phyloP scores from a whole-genome alignment of 2,113 vertebrate species.

The Rattus rattus region DNA sequence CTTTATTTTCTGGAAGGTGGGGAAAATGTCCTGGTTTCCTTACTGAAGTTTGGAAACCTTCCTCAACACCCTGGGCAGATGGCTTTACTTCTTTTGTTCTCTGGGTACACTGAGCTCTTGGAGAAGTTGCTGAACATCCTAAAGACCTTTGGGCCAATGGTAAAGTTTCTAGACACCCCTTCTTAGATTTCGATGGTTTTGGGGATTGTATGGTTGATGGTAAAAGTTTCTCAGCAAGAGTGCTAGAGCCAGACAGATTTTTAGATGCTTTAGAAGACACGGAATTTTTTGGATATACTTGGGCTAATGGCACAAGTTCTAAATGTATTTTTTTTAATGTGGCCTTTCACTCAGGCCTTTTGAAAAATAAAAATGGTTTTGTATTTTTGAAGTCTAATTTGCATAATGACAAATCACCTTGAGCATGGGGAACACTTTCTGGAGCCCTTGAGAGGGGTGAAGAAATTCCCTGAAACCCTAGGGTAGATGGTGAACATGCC shows the following conservation, averaged over 20 bases:
- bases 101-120: neutral
- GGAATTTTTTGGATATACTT: neutral
- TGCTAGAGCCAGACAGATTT: neutral
- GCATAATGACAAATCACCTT: neutral
- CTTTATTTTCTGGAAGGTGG: neutral
- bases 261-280: neutral
- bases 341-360: neutral
- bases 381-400: neutral
- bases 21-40: neutral
- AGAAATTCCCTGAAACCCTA: too few relatives aligned
- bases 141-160: neutral
- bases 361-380: neutral
- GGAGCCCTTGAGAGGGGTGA: neutral
- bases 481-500: neutral
- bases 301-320: too few relatives aligned
- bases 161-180: neutral
- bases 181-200: neutral
- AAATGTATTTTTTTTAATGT: neutral
- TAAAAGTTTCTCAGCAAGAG: neutral
- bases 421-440: neutral
- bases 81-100: neutral
- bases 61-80: neutral
- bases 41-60: neutral
- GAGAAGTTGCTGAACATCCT: neutral
- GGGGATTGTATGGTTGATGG: accelerated